A percentile compares a stretch with the other conserved stretches of the same genome.
phyloP scores from a whole-genome alignment of 2,888 invertebrate genomes.

The Andrena chrysosceles region DNA sequence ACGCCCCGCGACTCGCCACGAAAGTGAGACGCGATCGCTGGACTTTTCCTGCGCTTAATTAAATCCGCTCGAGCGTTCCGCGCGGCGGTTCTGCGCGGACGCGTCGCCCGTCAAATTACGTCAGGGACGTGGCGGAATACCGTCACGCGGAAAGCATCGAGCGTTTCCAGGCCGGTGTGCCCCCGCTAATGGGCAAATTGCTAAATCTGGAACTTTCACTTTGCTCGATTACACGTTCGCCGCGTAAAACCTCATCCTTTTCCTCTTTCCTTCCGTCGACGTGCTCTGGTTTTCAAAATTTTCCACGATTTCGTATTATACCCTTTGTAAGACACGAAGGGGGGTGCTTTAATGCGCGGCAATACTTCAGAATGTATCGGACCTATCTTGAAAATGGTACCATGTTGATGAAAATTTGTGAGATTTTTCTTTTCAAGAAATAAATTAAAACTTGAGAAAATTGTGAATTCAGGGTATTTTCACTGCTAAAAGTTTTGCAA shows the following conservation, averaged over 20 bases:
- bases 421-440: too few species aligned
- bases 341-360: too few species aligned
- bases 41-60: constrained; percentile 45
- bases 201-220: constrained; percentile 71
- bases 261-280: neutral
- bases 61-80: constrained; percentile 50
- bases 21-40: constrained; percentile 35
- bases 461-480: too few species aligned
- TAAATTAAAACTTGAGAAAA: too few species aligned
- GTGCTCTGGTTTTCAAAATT: neutral
- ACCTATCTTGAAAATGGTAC: too few species aligned
- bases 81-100: constrained; percentile 31
- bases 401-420: too few species aligned
- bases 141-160: constrained; percentile 64
- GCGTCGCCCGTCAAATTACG: constrained; percentile 63
- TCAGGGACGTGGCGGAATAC: constrained; percentile 56
- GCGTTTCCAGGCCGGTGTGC: constrained; percentile 56
- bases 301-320: neutral
- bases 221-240: constrained; percentile 52
- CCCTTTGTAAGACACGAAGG: neutral
- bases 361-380: too few species aligned
- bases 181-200: constrained; percentile 67
- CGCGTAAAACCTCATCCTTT: neutral
- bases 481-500: too few species aligned
- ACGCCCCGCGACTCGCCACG: constrained; percentile 25